Conservation (phyloP, 2,888 invertebrate genomes). For the Axea sp. region DNA sequence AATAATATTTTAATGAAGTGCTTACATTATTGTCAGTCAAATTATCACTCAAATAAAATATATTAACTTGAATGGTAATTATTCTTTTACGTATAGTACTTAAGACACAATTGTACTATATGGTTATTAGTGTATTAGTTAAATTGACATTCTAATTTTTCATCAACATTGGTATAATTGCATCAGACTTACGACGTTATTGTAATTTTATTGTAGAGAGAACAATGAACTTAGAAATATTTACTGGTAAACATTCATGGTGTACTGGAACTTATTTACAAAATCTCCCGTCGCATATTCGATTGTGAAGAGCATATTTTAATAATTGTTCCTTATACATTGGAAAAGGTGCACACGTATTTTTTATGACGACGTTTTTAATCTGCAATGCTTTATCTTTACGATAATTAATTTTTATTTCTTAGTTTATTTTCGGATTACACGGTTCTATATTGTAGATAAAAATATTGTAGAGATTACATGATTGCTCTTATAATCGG, state of each 20-base stretch:
- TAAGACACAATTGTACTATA: constrained; percentile 49
- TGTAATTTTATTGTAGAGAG: constrained; percentile 33
- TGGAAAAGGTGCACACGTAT: constrained; percentile 42
- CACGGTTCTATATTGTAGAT: constrained; percentile 8
- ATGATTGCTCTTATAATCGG: constrained; percentile 17
- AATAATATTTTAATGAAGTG: constrained; percentile 55
- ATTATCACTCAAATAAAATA: constrained; percentile 53
- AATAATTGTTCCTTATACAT: constrained; percentile 3
- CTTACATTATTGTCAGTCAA: constrained; percentile 59
- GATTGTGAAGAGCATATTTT: constrained; percentile 43
- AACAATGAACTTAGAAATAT: constrained; percentile 44
- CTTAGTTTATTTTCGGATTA: constrained; percentile 11
- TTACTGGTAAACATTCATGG: constrained; percentile 40
- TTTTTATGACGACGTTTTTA: constrained; percentile 14
- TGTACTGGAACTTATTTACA: constrained; percentile 45
- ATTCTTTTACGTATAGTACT: constrained; percentile 30
- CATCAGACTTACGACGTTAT: constrained; percentile 47
- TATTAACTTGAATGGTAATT: constrained; percentile 45
- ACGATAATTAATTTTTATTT: constrained; percentile 1
- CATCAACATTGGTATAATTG: constrained; percentile 26
- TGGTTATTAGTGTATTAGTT: constrained; percentile 31
- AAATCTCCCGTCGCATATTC: constrained; percentile 43
- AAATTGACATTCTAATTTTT: constrained; percentile 54
- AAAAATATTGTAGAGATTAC: constrained; percentile 36
- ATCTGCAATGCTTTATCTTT: too few relatives aligned